Evolutionary conservation across 2,888 invertebrate species (phyloP).

Genomic region (Eupithecia inturbata): DNA sequence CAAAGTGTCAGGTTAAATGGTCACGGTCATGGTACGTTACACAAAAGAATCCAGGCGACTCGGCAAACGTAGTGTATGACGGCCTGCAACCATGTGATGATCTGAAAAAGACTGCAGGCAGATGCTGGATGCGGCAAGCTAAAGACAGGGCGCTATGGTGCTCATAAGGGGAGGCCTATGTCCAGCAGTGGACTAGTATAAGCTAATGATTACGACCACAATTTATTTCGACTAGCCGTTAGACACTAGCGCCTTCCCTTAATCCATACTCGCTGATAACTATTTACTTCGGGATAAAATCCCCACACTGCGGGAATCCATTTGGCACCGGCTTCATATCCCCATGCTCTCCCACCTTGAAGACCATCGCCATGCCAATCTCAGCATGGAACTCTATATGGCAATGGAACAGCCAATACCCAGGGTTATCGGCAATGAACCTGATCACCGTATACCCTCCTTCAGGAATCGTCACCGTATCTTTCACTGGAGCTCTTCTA

Average conservation of each 20-base stretch:
- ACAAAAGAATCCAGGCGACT: no score
- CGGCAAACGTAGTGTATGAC: no score
- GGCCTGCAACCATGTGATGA: no score
- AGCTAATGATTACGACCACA: no score
- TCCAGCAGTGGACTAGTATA: no score
- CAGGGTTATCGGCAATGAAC: conserved; percentile 93
- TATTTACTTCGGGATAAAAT: conserved; percentile 26
- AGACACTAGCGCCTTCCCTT: background rate
- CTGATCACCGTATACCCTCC: conserved; percentile 94
- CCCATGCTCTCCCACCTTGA: conserved; percentile 92
- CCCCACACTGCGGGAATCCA: conserved; percentile 90
- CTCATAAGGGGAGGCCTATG: no score
- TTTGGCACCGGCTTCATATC: conserved; percentile 89
- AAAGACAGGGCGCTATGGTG: no score
- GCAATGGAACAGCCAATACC: conserved; percentile 96
- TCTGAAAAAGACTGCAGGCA: no score
- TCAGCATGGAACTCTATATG: conserved; percentile 96
- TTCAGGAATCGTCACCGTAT: conserved; percentile 95
- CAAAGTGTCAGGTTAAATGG: no score
- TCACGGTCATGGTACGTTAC: no score
- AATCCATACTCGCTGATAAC: background rate
- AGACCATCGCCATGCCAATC: conserved; percentile 93
- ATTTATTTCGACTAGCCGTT: background rate
- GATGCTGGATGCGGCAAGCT: no score
- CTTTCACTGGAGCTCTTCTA: conserved; percentile 90